These are phyloP conservation scores for Heliconius sara DNA, from an alignment of 2,888 invertebrate genomes.

Conservation along the genomic window DNA sequence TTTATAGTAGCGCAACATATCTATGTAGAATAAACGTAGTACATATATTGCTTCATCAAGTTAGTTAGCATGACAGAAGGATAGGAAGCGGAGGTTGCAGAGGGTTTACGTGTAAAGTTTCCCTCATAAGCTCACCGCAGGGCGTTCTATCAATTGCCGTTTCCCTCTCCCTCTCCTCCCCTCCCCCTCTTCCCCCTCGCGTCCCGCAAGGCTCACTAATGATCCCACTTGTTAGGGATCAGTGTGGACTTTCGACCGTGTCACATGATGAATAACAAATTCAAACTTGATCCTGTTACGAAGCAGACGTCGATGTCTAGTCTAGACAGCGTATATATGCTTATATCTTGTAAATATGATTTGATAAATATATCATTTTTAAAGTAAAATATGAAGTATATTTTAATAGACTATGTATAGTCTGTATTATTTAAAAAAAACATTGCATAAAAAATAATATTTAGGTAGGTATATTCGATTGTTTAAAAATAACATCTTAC, in stretches of 20 bases:
- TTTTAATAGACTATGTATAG: background rate
- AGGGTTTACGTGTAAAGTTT: constrained; percentile 78
- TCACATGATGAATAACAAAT: constrained; percentile 82
- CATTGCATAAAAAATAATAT: background rate
- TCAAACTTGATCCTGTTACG: constrained; percentile 70
- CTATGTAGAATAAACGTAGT: background rate
- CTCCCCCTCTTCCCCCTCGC: constrained; percentile 48
- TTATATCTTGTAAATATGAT: constrained; percentile 1
- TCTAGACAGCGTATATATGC: constrained; percentile 18
- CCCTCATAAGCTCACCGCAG: constrained; percentile 78
- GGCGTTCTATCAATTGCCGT: constrained; percentile 78
- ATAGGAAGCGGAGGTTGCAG: constrained; percentile 58
- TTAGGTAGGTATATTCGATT: background rate
- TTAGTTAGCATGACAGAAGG: constrained; percentile 56
- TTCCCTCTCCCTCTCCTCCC: constrained; percentile 46
- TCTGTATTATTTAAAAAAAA: background rate
- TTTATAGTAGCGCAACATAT: background rate
- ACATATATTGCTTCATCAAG: constrained; percentile 63
- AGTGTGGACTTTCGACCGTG: constrained; percentile 78
- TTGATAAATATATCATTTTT: background rate
- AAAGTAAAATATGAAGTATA: background rate
- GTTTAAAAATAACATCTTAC: constrained; percentile 57
- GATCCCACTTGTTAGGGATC: constrained; percentile 83
- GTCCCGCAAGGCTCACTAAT: constrained; percentile 69
- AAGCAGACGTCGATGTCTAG: constrained; percentile 32